Evolutionary conservation across 2,113 vertebrate genomes (phyloP).

Genomic region (Paradisaea rubra): DNA sequence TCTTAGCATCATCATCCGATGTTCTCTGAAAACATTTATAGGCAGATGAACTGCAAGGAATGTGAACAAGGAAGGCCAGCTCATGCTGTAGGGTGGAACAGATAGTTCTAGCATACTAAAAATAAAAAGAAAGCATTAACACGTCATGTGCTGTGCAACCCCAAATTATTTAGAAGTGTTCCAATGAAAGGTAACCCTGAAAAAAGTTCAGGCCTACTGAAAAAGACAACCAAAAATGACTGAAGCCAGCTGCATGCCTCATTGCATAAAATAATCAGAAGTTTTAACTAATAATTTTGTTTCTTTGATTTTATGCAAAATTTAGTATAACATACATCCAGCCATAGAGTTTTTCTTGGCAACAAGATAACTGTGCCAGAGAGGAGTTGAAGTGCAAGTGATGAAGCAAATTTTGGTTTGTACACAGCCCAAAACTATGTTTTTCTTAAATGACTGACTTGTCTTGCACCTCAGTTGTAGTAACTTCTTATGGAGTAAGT

Average conservation of each 20-base stretch:
- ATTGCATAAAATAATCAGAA: not conserved
- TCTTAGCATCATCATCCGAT: not conserved
- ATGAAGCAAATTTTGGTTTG: not conserved
- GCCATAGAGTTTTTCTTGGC: not conserved
- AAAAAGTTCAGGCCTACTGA: not conserved
- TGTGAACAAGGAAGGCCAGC: conserved; percentile 29
- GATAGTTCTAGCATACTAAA: conserved; percentile 49
- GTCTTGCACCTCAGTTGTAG: not conserved
- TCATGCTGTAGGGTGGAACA: conserved; percentile 27
- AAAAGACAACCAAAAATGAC: not conserved
- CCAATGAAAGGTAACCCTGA: not conserved
- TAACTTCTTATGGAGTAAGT: not conserved
- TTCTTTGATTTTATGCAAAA: not conserved
- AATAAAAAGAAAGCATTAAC: conserved; percentile 54
- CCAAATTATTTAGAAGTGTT: not conserved
- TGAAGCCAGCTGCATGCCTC: not conserved
- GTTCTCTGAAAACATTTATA: conserved; percentile 31
- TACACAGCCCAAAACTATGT: not conserved
- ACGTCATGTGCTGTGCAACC: not conserved
- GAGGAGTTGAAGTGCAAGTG: not conserved
- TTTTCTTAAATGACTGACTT: not conserved
- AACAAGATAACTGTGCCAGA: not conserved
- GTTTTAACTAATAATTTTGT: not conserved
- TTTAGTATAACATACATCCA: not conserved
- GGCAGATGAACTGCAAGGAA: conserved; percentile 49